These are phyloP conservation scores for Andrena marginata DNA, from an alignment of 2,888 invertebrate species.

Conservation along the genomic window DNA sequence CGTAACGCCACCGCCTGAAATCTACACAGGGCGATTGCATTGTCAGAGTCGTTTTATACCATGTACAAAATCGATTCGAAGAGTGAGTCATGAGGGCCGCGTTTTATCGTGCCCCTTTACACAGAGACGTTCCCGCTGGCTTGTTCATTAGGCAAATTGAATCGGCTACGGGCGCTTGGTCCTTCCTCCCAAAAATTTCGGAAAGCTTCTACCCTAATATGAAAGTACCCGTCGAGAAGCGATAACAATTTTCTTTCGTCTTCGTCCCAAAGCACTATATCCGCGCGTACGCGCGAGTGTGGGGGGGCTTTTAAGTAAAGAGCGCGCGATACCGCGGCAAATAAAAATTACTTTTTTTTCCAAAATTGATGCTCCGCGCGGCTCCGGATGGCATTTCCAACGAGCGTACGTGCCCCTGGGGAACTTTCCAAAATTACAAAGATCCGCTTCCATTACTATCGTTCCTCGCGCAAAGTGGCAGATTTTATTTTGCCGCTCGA, in stretches of 20 bases:
- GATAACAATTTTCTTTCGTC: conserved; percentile 72
- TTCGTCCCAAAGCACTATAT: conserved; percentile 47
- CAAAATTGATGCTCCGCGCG: conserved; percentile 38
- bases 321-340: conserved; percentile 48
- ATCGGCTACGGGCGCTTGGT: conserved; percentile 53
- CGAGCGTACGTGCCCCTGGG: neutral
- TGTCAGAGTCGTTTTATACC: conserved; percentile 46
- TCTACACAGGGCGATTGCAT: conserved; percentile 36
- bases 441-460: conserved; percentile 9
- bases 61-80: conserved; percentile 65
- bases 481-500: too few species aligned
- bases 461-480: neutral
- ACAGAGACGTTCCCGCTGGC: conserved; percentile 39
- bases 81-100: conserved; percentile 61
- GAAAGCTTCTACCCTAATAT: conserved; percentile 73
- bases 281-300: conserved; percentile 1
- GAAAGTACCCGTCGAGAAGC: conserved; percentile 65
- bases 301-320: conserved; percentile 53
- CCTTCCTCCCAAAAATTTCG: conserved; percentile 68
- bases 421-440: conserved; percentile 33
- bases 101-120: conserved; percentile 58
- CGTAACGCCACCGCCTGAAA: conserved; percentile 21
- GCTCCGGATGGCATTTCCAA: conserved; percentile 1
- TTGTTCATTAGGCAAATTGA: conserved; percentile 75
- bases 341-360: conserved; percentile 66